Percentiles rank a stretch among this genome's conserved stretches.
Conservation (phyloP, 1,140 invertebrate genomes). For the Drosophila willistoni region DNA sequence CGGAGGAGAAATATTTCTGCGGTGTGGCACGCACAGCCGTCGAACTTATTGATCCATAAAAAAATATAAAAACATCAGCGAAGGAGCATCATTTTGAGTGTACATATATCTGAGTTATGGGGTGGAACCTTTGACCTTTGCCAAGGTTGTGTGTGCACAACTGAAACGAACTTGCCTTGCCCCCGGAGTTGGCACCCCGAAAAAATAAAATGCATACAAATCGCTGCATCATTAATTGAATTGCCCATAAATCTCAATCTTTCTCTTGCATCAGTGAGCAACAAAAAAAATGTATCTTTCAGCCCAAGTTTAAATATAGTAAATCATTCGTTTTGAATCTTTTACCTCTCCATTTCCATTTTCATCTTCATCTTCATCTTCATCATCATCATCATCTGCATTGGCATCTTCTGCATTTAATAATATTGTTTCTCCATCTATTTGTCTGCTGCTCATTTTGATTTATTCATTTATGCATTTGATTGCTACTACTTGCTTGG, state of each 20-base stretch:
- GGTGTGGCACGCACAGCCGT: slow-evolving; percentile 49
- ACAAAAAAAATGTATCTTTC: background rate
- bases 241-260: slow-evolving; percentile 23
- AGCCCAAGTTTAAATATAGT: slow-evolving; percentile 2
- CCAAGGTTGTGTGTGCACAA: slow-evolving; percentile 54
- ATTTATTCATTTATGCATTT: slow-evolving; percentile 63
- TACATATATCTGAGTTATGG: background rate
- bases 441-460: slow-evolving; percentile 25
- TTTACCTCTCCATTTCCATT: slow-evolving; percentile 30
- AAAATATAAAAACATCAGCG: slow-evolving; percentile 55
- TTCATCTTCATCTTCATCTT: slow-evolving; percentile 14
- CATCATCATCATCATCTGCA: slow-evolving; percentile 43
- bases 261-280: background rate
- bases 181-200: background rate
- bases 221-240: slow-evolving; percentile 11
- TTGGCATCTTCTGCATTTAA: slow-evolving; percentile 32
- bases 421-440: slow-evolving; percentile 33
- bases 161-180: background rate
- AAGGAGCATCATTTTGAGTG: slow-evolving; percentile 53
- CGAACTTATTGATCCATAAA: slow-evolving; percentile 79
- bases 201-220: slow-evolving; percentile 13
- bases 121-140: slow-evolving; percentile 43
- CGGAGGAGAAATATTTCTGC: slow-evolving; percentile 17
- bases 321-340: slow-evolving; percentile 8
- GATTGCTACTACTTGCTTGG: slow-evolving; percentile 48